A percentile compares a stretch with the other conserved stretches of the same genome.
These are phyloP conservation scores for Python bivittatus DNA, from an alignment of 2,113 vertebrate genomes.

Conservation along the genomic window DNA sequence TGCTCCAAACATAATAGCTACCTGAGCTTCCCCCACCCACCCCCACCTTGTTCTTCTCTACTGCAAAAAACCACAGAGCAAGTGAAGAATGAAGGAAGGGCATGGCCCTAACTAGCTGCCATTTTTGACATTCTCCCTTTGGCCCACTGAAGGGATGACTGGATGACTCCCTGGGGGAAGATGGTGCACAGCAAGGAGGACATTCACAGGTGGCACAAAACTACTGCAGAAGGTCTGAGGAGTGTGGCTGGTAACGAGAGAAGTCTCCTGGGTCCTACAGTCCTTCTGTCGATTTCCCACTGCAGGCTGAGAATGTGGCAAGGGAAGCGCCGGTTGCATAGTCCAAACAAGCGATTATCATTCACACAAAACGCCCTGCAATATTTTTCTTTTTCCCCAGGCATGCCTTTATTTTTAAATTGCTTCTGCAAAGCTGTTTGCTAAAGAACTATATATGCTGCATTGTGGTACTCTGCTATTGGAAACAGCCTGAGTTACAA, in stretches of 20 bases:
- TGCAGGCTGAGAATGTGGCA: neutral
- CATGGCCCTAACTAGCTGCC: neutral
- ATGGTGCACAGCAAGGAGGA: neutral
- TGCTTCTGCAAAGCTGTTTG: neutral
- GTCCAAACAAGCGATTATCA: neutral
- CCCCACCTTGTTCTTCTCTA: neutral
- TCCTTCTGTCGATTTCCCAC: neutral
- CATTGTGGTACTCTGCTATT: conserved; percentile 11
- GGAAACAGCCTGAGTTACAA: conserved; percentile 7
- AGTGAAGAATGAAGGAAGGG: neutral
- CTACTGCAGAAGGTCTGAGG: neutral
- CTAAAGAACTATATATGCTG: neutral
- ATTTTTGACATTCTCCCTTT: neutral
- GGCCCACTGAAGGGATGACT: neutral
- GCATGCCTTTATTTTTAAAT: neutral
- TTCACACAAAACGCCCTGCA: neutral
- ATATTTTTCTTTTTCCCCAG: neutral
- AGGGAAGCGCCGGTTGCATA: neutral
- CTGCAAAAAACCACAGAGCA: neutral
- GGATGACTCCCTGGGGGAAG: neutral
- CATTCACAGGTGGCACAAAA: neutral
- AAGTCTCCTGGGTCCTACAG: neutral
- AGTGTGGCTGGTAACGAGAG: neutral
- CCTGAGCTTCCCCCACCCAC: neutral
- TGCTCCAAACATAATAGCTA: neutral